Evolutionary conservation across 2,797 vertebrate genomes (phyloP).

Genomic region (Numenius phaeopus): DNA sequence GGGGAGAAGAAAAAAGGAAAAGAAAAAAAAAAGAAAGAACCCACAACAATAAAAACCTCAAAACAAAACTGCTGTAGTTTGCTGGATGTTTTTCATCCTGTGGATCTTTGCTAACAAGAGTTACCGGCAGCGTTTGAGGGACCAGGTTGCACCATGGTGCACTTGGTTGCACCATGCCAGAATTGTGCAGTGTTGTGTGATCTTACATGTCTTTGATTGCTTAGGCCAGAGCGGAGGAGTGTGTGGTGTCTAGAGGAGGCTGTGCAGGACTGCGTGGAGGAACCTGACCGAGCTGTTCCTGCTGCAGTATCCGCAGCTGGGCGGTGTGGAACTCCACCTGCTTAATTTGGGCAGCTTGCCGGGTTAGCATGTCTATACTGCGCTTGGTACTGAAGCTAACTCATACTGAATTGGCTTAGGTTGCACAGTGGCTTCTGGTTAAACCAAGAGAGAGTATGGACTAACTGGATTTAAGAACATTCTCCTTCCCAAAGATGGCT

Average conservation of each 20-base stretch:
- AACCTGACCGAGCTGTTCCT: fast-evolving
- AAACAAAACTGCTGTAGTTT: neutral
- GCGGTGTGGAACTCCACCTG: neutral
- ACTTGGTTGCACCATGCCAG: neutral
- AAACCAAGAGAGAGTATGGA: neutral
- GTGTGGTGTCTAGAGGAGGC: neutral
- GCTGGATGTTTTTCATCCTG: neutral
- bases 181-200: neutral
- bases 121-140: neutral
- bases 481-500: neutral
- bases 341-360: neutral
- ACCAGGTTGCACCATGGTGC: neutral
- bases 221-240: neutral
- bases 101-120: neutral
- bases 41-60: neutral
- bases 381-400: neutral
- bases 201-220: neutral
- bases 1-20: too few species aligned
- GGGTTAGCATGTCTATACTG: fast-evolving
- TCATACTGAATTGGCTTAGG: neutral
- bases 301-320: neutral
- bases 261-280: neutral
- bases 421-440: neutral
- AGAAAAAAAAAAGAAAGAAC: neutral
- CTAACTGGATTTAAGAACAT: neutral